phyloP scores from a whole-genome alignment of 2,888 invertebrate genomes.

The Calephelis perditalis region DNA sequence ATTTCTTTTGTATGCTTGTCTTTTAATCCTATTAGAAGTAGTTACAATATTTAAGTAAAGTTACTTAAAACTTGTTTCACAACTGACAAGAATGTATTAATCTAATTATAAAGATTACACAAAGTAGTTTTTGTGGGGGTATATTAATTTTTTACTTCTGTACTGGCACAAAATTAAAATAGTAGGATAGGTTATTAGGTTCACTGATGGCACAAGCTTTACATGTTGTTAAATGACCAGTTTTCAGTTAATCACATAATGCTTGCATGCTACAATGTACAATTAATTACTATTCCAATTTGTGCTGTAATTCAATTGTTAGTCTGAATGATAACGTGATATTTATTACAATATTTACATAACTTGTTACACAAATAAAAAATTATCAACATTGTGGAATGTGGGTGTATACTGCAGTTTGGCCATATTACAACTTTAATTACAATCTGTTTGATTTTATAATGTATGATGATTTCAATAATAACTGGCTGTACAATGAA shows the following conservation, averaged over 20 bases:
- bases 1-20: too few species aligned
- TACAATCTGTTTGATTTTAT: too few species aligned
- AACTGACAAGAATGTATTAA: too few species aligned
- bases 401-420: neutral
- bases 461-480: too few species aligned
- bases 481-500: too few species aligned
- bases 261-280: neutral
- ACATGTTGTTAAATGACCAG: neutral
- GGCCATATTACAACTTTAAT: too few species aligned
- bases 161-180: neutral
- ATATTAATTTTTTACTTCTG: too few species aligned
- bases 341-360: slow-evolving; percentile 5
- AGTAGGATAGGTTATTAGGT: neutral
- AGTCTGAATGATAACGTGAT: slow-evolving; percentile 1
- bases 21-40: too few species aligned
- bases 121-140: too few species aligned
- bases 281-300: neutral
- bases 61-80: too few species aligned
- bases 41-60: too few species aligned
- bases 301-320: slow-evolving; percentile 2
- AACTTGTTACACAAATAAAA: slow-evolving; percentile 3
- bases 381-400: slow-evolving; percentile 1
- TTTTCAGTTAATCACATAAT: neutral
- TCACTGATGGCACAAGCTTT: neutral
- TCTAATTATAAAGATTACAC: too few species aligned